Evolutionary conservation across 2,888 invertebrate species (phyloP), one percentile per base, ranked within the genome.

Genomic region (Ecdyonurus torrentis): DNA sequence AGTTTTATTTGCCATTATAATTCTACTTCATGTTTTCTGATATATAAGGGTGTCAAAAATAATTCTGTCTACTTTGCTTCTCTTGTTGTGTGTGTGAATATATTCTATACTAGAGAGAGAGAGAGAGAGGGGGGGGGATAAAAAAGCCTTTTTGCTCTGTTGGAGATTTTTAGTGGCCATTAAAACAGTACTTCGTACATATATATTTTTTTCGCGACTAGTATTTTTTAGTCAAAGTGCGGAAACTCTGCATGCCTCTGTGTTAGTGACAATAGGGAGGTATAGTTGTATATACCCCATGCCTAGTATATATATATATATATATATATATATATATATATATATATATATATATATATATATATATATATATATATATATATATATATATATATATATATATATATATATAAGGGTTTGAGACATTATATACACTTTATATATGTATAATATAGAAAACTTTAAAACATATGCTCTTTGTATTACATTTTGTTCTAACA

Each of bases 91-190:
- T n/a, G n/a, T n/a, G n/a, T 5, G 37, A 15, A 15, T 37, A 10
- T 5, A 5, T 37, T 5, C 37, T 37, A 15, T 15, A 37, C 5
- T 15, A 37, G 37, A 37, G 37, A 10, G 37, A 5, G 37, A 37
- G 7, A 5, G 37, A 10, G 7, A 15, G 5, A 5, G 7, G 37
- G 7, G 7, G 15, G 5, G 7, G 37, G 37, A 37, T 37, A 15
- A 37, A 37, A 37, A 37, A 15, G 7, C 37, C n/a, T 55, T 55
- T n/a, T 5, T n/a, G 5, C 55, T n/a, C 55, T 7, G 55, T 22
- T 55, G 55, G 55, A 55, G 55, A 55, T 22, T 55, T 55, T 55
- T 55, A 55, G 55, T 55, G 55, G 19, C 55, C 55, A 55, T 55
- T 55, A 55, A 37, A 37, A 37, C 55, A 10, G 55, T 22, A 55